Evolutionary conservation across 1,140 invertebrate genomes (phyloP).

Genomic region (Andricus grossulariae): DNA sequence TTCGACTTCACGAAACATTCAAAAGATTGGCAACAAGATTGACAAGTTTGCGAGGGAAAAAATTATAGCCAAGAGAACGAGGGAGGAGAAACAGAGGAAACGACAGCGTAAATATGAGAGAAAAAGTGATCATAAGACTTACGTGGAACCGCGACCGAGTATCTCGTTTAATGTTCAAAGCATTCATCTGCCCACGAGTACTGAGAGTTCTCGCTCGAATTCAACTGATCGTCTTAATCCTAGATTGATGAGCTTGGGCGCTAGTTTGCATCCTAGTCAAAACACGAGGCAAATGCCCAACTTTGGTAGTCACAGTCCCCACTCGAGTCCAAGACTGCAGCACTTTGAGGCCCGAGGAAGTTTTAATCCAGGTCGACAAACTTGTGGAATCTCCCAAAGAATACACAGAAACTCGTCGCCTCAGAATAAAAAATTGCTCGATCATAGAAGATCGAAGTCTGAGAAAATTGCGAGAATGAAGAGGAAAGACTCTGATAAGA

Average conservation of each 20-base stretch:
- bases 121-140: slow-evolving; percentile 44
- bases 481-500: slow-evolving; percentile 55
- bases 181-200: slow-evolving; percentile 55
- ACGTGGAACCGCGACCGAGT: slow-evolving; percentile 48
- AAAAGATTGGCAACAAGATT: slow-evolving; percentile 62
- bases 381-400: slow-evolving; percentile 42
- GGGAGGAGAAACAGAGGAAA: slow-evolving; percentile 61
- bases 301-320: slow-evolving; percentile 71
- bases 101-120: slow-evolving; percentile 63
- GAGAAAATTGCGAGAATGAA: slow-evolving; percentile 69
- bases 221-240: slow-evolving; percentile 70
- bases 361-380: slow-evolving; percentile 36
- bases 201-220: slow-evolving; percentile 71
- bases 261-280: slow-evolving; percentile 70
- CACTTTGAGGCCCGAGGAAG: slow-evolving; percentile 65
- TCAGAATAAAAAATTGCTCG: slow-evolving; percentile 66
- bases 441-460: slow-evolving; percentile 65
- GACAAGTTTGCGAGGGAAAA: slow-evolving; percentile 55
- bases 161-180: slow-evolving; percentile 40
- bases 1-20: slow-evolving; percentile 64
- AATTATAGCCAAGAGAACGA: slow-evolving; percentile 44
- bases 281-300: slow-evolving; percentile 72
- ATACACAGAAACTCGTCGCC: slow-evolving; percentile 58
- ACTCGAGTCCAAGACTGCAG: slow-evolving; percentile 69
- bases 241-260: slow-evolving; percentile 64